These are phyloP conservation scores for Melinopterus prodromus DNA, from an alignment of 2,888 invertebrate genomes.

Conservation along the genomic window DNA sequence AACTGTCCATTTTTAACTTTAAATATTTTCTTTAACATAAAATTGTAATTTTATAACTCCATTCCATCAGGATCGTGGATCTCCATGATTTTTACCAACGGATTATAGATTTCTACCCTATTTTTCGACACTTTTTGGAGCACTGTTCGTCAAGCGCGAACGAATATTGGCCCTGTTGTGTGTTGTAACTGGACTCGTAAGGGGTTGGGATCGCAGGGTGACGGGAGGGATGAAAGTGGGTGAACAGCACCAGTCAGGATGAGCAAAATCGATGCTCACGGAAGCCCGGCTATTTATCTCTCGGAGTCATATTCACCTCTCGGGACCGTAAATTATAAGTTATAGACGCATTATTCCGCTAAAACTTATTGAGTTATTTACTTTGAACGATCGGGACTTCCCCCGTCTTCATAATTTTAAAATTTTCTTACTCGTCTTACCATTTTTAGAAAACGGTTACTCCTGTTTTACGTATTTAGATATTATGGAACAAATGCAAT, in stretches of 20 bases:
- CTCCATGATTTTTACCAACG: neutral
- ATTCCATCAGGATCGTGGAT: neutral
- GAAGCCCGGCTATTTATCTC: constrained; percentile 47
- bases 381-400: neutral
- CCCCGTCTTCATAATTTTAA: neutral
- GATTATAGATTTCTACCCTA: neutral
- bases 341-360: constrained; percentile 46
- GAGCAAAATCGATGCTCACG: constrained; percentile 41
- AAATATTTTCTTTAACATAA: too few relatives aligned
- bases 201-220: neutral
- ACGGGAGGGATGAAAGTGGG: neutral
- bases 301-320: constrained; percentile 47
- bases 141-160: neutral
- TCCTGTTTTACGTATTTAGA: neutral
- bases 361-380: constrained; percentile 39
- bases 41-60: too few relatives aligned
- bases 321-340: constrained; percentile 47
- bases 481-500: too few relatives aligned
- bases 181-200: neutral
- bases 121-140: neutral
- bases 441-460: neutral
- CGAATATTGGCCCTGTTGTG: neutral
- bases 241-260: constrained; percentile 4
- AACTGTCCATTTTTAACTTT: too few relatives aligned
- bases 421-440: neutral